Percentiles rank a stretch among this genome's conserved stretches.
These are phyloP conservation scores for Epinephelus awoara DNA, from an alignment of 2,797 vertebrate species.

Conservation along the genomic window DNA sequence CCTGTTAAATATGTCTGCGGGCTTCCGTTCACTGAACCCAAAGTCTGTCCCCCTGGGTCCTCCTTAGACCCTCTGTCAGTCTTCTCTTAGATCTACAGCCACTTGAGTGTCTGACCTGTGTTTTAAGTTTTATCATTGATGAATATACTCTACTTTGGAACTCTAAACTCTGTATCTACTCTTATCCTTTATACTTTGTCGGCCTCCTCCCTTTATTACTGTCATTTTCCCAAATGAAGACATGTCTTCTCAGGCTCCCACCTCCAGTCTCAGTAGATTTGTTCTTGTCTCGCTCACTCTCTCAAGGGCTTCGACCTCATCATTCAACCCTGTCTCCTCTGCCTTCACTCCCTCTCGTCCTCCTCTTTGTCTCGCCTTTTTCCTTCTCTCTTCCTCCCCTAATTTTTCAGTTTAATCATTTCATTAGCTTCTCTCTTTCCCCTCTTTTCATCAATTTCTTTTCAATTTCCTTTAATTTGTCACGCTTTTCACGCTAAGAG, in stretches of 20 bases:
- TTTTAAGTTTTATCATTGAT: conserved; percentile 6
- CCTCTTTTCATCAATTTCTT: conserved; percentile 24
- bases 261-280: neutral
- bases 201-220: conserved; percentile 6
- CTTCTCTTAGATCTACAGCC: neutral
- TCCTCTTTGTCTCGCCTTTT: conserved; percentile 13
- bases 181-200: neutral
- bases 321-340: conserved; percentile 6
- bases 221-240: conserved; percentile 6
- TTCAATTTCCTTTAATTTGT: conserved; percentile 45
- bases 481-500: conserved; percentile 31
- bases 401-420: conserved; percentile 33
- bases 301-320: conserved; percentile 1
- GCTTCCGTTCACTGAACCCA: neutral
- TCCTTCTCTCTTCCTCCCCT: neutral
- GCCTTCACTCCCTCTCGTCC: conserved; percentile 1
- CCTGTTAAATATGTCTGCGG: no score
- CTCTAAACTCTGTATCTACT: neutral
- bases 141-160: neutral
- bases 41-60: neutral
- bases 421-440: conserved; percentile 29
- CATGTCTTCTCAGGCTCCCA: conserved; percentile 15
- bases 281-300: neutral
- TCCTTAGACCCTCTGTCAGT: neutral
- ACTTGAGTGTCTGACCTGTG: neutral